Evolutionary conservation across 2,888 invertebrate species (phyloP).

Genomic region (Leptinotarsa haldemani): DNA sequence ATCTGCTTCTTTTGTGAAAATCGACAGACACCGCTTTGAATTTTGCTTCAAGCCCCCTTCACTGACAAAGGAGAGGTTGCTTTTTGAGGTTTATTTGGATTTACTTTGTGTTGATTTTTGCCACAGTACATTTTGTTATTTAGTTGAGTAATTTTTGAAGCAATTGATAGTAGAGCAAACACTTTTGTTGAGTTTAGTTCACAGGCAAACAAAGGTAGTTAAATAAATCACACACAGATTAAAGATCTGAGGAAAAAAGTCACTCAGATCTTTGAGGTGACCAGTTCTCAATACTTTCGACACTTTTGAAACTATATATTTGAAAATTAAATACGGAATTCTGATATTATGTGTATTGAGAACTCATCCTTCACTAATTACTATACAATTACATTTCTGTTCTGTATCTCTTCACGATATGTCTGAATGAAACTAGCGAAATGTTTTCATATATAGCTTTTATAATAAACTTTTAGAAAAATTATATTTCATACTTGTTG

Average conservation of each 20-base stretch:
- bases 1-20: slow-evolving; percentile 26
- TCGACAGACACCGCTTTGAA: slow-evolving; percentile 37
- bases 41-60: slow-evolving; percentile 52
- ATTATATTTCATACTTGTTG: background rate
- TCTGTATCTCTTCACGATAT: background rate
- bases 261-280: background rate
- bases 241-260: background rate
- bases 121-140: background rate
- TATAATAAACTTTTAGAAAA: background rate
- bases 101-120: slow-evolving; percentile 15
- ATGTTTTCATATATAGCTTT: background rate
- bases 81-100: slow-evolving; percentile 45
- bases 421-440: slow-evolving; percentile 12
- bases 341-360: background rate
- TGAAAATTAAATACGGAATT: background rate
- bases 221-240: background rate
- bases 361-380: background rate
- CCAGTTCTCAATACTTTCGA: background rate
- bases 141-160: background rate
- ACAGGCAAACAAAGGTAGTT: background rate
- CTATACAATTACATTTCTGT: background rate
- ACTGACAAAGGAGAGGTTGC: slow-evolving; percentile 51
- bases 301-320: background rate
- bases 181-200: slow-evolving; percentile 3
- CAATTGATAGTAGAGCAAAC: slow-evolving; percentile 8